Conservation (phyloP, 2,888 invertebrate species). For the Plutella xylostella region DNA sequence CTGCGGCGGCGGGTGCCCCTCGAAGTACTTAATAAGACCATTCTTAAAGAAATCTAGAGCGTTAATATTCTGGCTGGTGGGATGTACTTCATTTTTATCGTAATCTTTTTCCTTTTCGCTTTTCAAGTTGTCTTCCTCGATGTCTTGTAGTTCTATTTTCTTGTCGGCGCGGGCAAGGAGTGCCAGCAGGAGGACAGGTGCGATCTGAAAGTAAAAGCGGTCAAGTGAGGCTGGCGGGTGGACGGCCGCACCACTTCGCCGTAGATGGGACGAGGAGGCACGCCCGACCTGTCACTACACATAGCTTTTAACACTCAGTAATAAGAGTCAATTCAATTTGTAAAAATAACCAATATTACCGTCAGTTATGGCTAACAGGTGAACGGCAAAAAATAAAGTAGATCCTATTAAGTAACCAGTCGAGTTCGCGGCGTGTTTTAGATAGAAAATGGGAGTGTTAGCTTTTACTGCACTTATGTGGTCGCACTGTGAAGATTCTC, state of each 20-base stretch:
- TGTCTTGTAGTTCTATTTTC: conserved; percentile 79
- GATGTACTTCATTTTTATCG: conserved; percentile 27
- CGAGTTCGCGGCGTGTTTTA: conserved; percentile 31
- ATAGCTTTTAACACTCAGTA: not conserved
- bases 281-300: conserved; percentile 15
- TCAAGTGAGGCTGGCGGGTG: conserved; percentile 29
- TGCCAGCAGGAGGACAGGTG: conserved; percentile 33
- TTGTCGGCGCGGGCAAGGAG: conserved; percentile 60
- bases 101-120: conserved; percentile 60
- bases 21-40: conserved; percentile 40
- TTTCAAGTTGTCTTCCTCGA: conserved; percentile 77
- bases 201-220: conserved; percentile 57
- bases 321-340: no score
- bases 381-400: conserved; percentile 58
- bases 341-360: no score
- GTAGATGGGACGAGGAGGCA: conserved; percentile 29
- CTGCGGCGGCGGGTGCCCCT: conserved; percentile 26
- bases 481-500: conserved; percentile 35
- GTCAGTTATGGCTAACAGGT: conserved; percentile 42
- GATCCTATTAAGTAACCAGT: conserved; percentile 55
- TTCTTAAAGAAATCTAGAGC: conserved; percentile 46
- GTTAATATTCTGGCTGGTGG: conserved; percentile 20
- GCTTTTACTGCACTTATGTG: conserved; percentile 61
- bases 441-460: conserved; percentile 45
- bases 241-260: conserved; percentile 28